phyloP scores from a whole-genome alignment of 2,113 vertebrate species.

The Acanthochromis polyacanthus region DNA sequence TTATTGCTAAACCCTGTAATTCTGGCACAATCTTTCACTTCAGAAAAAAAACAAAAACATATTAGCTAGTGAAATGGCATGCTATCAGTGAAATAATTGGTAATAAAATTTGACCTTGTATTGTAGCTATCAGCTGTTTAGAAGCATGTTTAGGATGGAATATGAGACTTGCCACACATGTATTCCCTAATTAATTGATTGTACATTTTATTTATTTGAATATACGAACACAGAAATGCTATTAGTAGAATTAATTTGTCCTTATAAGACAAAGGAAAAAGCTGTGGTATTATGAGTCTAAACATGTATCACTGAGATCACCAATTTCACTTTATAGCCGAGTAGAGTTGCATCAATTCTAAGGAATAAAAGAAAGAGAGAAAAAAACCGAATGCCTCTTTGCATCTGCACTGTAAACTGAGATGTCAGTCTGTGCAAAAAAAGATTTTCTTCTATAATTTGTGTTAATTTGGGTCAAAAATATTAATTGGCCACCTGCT shows the following conservation, averaged over 20 bases:
- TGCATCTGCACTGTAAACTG: neutral
- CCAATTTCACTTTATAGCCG: neutral
- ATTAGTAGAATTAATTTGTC: conserved; percentile 21
- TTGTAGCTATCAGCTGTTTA: conserved; percentile 7
- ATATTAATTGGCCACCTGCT: too few relatives aligned
- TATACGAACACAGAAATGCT: conserved; percentile 22
- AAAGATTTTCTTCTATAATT: too few relatives aligned
- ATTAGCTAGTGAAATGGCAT: conserved; percentile 9
- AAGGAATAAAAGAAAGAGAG: neutral
- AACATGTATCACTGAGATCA: neutral
- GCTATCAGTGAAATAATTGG: conserved; percentile 16
- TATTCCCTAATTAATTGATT: conserved; percentile 23
- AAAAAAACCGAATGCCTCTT: neutral
- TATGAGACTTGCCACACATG: conserved; percentile 11
- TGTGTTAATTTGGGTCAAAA: too few relatives aligned
- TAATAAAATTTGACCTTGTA: neutral
- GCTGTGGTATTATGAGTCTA: neutral
- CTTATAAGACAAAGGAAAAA: conserved; percentile 17
- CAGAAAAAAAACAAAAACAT: conserved; percentile 22
- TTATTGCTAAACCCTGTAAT: neutral
- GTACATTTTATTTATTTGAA: conserved; percentile 40
- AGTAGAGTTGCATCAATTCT: neutral
- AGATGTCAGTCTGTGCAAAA: neutral
- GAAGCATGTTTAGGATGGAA: conserved; percentile 4
- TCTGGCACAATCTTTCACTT: neutral